Base-by-base conservation (phyloP, 2,888 invertebrate genomes). In the Adineta ricciae region DNA sequence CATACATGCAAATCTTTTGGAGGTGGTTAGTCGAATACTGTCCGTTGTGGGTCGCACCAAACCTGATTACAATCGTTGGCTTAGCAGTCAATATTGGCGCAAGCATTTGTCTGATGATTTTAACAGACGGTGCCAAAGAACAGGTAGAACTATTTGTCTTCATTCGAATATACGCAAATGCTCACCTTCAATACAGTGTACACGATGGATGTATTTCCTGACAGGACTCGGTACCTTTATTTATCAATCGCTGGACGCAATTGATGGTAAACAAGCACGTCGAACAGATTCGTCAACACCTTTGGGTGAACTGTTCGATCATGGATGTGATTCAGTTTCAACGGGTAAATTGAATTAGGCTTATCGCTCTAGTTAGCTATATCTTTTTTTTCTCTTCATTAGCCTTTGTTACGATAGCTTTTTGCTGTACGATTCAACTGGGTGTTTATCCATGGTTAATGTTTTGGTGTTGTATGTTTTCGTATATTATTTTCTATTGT, bases 181-280 rank as follows among this genome's bases (percentile, higher is more conserved):
- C 27, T 50, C n/a, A 50, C 7, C 1, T 49, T 83, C 19, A 19
- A 49, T 90, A 83, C 88, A 93, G 92, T 94, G 95, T 84, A 98
- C 99, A 83, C 92, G 94, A 88, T 98, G 97, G 97, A 93, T 95
- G 16, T 96, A 95, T 90, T 93, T 95, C 21, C 91, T 96, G 1
- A 97, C 96, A 90, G 97, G 95, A 0, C 89, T 97, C 41, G 98
- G 98, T 24, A 93, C 99, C 87, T 98, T 99, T 91, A 91, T 96
- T 86, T 99, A 99, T 92, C 98, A 99, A 92, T 96, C 96, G 89
- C 92, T 99, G 88, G 99, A 99, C 91, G 98, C 99, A 82, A 96
- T 98, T 87, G 99, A 99, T 91, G 99, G 99, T 83, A 99, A 99
- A 91, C 99, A 99, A 91, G 99, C 99, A 1, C 93, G 99, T 87